Percentiles rank a stretch among this genome's conserved stretches.
Evolutionary conservation across 2,797 vertebrate species (phyloP).

Genomic region (Esox lucius): DNA sequence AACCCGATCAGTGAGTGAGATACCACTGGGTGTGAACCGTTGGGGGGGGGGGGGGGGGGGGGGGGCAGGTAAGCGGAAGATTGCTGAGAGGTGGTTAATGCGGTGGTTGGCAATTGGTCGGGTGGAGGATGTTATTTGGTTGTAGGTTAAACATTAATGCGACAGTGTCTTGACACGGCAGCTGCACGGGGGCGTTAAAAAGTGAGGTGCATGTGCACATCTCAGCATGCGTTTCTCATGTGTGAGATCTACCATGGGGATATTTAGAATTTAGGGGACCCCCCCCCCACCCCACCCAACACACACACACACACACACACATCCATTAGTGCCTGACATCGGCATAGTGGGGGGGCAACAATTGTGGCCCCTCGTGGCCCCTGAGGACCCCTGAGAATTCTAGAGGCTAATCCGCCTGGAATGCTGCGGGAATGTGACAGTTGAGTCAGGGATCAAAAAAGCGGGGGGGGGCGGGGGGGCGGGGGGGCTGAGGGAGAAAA

Average conservation of each 20-base stretch:
- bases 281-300: too few relatives aligned
- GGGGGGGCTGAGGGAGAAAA: constrained; percentile 55
- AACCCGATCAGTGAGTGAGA: neutral
- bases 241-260: constrained; percentile 11
- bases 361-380: constrained; percentile 46
- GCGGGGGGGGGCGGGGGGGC: constrained; percentile 21
- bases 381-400: constrained; percentile 67
- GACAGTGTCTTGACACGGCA: neutral
- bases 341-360: constrained; percentile 63
- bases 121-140: neutral
- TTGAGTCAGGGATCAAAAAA: constrained; percentile 76
- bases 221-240: neutral
- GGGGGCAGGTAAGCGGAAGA: too few relatives aligned
- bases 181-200: neutral
- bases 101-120: neutral
- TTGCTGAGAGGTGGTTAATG: too few relatives aligned
- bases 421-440: constrained; percentile 76
- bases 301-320: constrained; percentile 32
- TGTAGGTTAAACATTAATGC: neutral
- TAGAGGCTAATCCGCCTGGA: constrained; percentile 75
- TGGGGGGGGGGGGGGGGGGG: neutral
- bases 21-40: neutral
- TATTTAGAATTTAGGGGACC: neutral
- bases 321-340: constrained; percentile 69
- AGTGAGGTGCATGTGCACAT: neutral